Evolutionary conservation across 2,888 invertebrate genomes (phyloP), one percentile per base, ranked within the genome.

Genomic region (Nebria salina): DNA sequence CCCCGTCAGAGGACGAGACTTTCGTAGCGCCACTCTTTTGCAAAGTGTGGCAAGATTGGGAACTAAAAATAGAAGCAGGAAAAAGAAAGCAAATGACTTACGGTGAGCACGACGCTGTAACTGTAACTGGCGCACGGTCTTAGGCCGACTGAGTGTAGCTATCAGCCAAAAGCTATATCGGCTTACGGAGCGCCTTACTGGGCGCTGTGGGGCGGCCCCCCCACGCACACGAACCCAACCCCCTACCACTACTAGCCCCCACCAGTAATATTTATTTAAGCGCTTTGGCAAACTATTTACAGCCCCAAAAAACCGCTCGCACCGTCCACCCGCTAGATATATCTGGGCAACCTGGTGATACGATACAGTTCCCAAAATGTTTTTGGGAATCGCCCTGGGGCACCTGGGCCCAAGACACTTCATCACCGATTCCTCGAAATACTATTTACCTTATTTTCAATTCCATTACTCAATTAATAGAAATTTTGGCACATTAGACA

Each of bases 131-230:
- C 84, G 85, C 85, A 86, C 86, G 86, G 86, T 86, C 85, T 85
- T 85, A 84, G 84, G 85, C 85, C 86, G 86, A 86, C 86, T 86
- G 86, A 86, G 83, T 83, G 83, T 84, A 84, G 84, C 84, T 81
- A 82, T 65, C 41, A 81, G 83, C 84, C 85, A 42, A 73, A 34
- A 73, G 73, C 73, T 73, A 42, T 85, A 86, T 86, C 85, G 85
- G 83, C 83, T 86, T 85, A 85, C 85, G 85, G 83, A 68, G 68
- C 68, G 68, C 68, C 68, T 68, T 68, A 68, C 68, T 68, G 68
- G 68, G 68, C 68, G 68, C 68, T 68, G 68, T 68, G 68, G 68
- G 68, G 68, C 72, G 42, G 72, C 20, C 73, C 73, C 73, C 73
- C 73, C 43, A 73, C 73, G 34, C 73, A 73, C 73, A 20, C 68